phyloP scores from a whole-genome alignment of 2,888 invertebrate species.

The Acheta domesticus region DNA sequence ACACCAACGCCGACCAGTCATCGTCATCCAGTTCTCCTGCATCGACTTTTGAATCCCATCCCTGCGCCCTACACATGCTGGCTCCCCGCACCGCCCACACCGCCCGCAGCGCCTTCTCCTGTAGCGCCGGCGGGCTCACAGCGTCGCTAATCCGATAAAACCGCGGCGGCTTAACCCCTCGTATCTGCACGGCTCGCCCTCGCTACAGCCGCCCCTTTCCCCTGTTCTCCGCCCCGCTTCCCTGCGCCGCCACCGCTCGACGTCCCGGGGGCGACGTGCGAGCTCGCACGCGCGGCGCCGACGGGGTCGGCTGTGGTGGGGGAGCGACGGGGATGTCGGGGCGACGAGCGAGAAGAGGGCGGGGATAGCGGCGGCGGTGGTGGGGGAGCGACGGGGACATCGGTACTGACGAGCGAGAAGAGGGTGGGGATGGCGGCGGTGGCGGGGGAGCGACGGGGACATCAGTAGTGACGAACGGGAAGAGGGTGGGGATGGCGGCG shows the following conservation, averaged over 20 bases:
- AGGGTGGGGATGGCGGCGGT: no score
- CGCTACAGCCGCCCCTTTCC: neutral
- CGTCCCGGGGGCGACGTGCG: neutral
- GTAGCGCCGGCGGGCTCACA: neutral
- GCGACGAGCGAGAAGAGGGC: neutral
- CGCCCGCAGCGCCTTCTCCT: neutral
- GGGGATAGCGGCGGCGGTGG: neutral
- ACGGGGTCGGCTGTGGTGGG: neutral
- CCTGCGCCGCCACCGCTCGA: neutral
- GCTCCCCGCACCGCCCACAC: neutral
- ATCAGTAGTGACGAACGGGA: no score
- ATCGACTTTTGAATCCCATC: no score
- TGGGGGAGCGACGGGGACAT: neutral
- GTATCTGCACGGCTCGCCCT: neutral
- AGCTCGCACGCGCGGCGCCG: neutral
- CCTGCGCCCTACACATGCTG: no score
- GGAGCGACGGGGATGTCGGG: neutral
- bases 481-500: no score
- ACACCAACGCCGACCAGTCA: no score
- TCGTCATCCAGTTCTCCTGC: no score
- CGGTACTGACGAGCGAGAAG: no score
- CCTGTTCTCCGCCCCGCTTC: neutral
- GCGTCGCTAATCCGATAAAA: conserved; percentile 1
- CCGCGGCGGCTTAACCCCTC: neutral
- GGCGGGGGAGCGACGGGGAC: no score